Conservation (phyloP, 2,888 invertebrate species). For the Lycophotia porphyrea region DNA sequence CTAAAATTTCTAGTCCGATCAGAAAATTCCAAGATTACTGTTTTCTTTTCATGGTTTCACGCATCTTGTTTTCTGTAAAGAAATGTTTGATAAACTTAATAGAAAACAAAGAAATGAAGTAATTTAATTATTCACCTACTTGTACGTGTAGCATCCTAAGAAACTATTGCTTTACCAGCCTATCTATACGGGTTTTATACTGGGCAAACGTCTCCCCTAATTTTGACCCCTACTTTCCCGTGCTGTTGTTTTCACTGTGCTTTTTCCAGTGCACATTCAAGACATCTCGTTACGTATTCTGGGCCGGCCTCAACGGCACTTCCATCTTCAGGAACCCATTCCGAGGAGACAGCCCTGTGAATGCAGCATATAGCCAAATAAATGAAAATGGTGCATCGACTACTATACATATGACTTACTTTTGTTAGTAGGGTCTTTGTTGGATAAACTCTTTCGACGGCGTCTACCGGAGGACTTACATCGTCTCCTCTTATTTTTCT, state of each 20-base stretch:
- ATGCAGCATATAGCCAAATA: neutral
- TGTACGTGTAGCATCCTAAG: neutral
- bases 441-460: neutral
- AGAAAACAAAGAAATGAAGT: neutral
- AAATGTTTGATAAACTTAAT: neutral
- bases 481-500: neutral
- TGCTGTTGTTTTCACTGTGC: too few relatives aligned
- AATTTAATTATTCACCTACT: neutral
- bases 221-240: neutral
- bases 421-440: too few relatives aligned
- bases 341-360: neutral
- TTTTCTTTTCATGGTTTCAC: neutral
- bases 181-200: neutral
- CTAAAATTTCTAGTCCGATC: neutral
- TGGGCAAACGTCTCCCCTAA: neutral
- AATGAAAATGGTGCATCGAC: neutral
- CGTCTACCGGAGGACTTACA: neutral
- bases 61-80: slow-evolving; percentile 1
- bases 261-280: neutral
- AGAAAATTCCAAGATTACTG: neutral
- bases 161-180: neutral
- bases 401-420: slow-evolving; percentile 3
- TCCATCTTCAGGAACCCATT: neutral
- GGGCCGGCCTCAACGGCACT: neutral
- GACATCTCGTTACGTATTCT: neutral